Conservation (phyloP, 2,113 vertebrate species). For the Agapornis roseicollis region DNA sequence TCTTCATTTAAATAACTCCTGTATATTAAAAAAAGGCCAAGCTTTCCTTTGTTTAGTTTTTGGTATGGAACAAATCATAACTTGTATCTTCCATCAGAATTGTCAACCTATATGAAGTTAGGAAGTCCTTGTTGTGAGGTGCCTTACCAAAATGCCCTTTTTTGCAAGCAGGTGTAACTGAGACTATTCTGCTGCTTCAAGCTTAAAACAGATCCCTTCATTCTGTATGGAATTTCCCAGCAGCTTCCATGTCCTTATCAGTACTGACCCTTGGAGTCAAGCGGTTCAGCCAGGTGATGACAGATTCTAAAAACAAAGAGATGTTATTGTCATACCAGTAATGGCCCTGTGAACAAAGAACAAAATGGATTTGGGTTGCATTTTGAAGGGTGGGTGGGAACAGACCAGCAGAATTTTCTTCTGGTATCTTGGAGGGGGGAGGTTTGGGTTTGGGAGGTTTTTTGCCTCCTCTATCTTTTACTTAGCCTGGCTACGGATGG, state of each 20-base stretch:
- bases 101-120: background rate
- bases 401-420: rapidly evolving
- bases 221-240: background rate
- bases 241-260: slow-evolving; percentile 18
- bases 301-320: slow-evolving; percentile 25
- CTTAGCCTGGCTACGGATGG: background rate
- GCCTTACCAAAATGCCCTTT: background rate
- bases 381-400: background rate
- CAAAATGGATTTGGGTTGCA: background rate
- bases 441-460: rapidly evolving
- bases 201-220: background rate
- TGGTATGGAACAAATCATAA: background rate
- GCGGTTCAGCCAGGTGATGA: slow-evolving; percentile 8
- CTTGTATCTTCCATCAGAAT: background rate
- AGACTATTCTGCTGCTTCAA: background rate
- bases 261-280: background rate
- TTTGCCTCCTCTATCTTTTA: background rate
- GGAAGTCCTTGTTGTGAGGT: background rate
- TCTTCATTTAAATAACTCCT: background rate
- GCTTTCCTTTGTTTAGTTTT: background rate
- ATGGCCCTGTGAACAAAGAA: background rate
- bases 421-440: background rate
- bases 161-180: background rate
- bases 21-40: background rate
- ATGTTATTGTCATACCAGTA: background rate